These are phyloP conservation scores for Agrochola macilenta DNA, from an alignment of 2,888 invertebrate species.

Conservation along the genomic window DNA sequence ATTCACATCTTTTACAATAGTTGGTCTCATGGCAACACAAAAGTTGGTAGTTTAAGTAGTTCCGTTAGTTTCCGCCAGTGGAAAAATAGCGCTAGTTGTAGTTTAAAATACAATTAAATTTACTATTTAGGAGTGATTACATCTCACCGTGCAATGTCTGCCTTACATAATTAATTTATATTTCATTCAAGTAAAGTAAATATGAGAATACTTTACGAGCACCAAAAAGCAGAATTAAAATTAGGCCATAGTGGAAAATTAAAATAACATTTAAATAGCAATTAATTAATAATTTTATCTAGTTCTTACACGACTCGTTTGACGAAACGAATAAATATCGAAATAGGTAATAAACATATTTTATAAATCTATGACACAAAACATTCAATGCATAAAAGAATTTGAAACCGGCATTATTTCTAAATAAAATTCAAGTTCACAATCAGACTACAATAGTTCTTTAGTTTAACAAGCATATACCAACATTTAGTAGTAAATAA, in stretches of 20 bases:
- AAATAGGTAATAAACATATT: constrained; percentile 1
- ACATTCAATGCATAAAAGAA: constrained; percentile 3
- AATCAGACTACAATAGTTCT: background rate
- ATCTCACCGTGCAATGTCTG: background rate
- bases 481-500: background rate
- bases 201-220: constrained; percentile 18
- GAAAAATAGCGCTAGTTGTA: constrained; percentile 9
- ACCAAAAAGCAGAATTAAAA: constrained; percentile 30
- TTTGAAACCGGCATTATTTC: background rate
- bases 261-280: constrained; percentile 9
- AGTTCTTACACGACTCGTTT: background rate
- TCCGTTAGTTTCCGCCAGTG: constrained; percentile 4
- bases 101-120: background rate
- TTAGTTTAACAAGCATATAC: background rate
- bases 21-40: constrained; percentile 27
- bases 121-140: background rate
- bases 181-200: constrained; percentile 18
- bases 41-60: constrained; percentile 11
- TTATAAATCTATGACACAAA: background rate
- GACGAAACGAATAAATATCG: no score
- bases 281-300: constrained; percentile 25
- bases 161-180: background rate
- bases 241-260: constrained; percentile 31
- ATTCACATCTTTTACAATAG: constrained; percentile 37
- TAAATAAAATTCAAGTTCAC: constrained; percentile 5